A percentile compares a stretch with the other conserved stretches of the same genome.
phyloP scores from a whole-genome alignment of 2,888 invertebrate genomes.

The Mythimna loreyi region DNA sequence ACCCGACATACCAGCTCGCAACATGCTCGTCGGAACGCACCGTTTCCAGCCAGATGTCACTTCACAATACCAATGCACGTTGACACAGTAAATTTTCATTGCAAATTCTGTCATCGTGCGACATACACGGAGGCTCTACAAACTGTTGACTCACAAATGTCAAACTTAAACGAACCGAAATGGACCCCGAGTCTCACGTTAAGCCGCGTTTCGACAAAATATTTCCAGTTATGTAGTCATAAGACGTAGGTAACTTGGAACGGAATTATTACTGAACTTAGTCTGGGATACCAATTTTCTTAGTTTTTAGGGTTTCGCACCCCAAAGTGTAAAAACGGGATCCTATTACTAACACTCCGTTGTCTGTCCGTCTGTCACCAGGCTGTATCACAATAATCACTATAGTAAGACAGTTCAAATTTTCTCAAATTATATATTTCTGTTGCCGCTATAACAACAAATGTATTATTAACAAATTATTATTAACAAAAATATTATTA shows the following conservation, averaged over 20 bases:
- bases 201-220: constrained; percentile 59
- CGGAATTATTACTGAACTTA: neutral
- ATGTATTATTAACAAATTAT: too few relatives aligned
- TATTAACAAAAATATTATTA: too few relatives aligned
- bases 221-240: constrained; percentile 45
- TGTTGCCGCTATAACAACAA: too few relatives aligned
- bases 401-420: too few relatives aligned
- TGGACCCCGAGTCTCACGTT: constrained; percentile 74
- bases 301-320: too few relatives aligned
- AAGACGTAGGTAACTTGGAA: constrained; percentile 9
- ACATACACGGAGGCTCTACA: constrained; percentile 81
- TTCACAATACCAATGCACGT: constrained; percentile 84
- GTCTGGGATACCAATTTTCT: neutral
- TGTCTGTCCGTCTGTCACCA: too few relatives aligned
- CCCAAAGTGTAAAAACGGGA: too few relatives aligned
- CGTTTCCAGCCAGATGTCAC: constrained; percentile 79
- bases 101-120: constrained; percentile 87
- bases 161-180: constrained; percentile 90
- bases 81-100: constrained; percentile 88
- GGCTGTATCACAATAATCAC: too few relatives aligned
- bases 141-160: constrained; percentile 88
- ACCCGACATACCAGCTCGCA: constrained; percentile 36
- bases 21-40: constrained; percentile 67
- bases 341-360: too few relatives aligned
- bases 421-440: too few relatives aligned